Evolutionary conservation across 2,113 vertebrate genomes (phyloP).

Genomic region (Cololabis saira): DNA sequence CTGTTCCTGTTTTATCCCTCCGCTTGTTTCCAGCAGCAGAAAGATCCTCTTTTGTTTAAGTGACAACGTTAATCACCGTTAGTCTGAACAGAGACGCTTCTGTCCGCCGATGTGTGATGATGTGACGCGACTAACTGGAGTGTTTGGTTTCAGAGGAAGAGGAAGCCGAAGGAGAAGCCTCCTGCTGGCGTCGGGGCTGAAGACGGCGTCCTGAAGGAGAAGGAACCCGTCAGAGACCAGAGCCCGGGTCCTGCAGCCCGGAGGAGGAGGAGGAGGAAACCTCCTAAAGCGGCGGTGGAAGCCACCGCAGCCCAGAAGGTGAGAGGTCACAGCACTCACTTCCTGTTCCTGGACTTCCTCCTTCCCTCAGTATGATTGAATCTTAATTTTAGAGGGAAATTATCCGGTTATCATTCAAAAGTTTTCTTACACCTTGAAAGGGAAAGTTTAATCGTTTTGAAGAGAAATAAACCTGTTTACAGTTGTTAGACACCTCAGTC

Average conservation of each 20-base stretch:
- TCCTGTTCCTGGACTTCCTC: conserved; percentile 2
- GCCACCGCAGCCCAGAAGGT: conserved; percentile 55
- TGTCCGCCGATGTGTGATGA: not conserved
- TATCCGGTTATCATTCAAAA: no score
- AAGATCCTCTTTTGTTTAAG: no score
- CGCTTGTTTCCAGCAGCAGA: no score
- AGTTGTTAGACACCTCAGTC: no score
- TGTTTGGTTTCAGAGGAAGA: conserved; percentile 75
- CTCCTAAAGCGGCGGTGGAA: conserved; percentile 47
- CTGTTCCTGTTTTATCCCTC: no score
- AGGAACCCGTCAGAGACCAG: conserved; percentile 5
- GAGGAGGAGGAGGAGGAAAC: conserved; percentile 67
- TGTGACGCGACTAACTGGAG: not conserved
- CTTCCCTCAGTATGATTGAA: no score
- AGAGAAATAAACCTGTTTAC: no score
- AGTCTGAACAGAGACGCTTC: no score
- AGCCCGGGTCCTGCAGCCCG: conserved; percentile 22
- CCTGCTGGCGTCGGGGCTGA: conserved; percentile 23
- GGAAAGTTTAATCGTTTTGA: no score
- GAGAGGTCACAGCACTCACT: conserved; percentile 16
- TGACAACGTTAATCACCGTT: no score
- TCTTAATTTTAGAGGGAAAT: no score
- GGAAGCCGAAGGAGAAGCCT: conserved; percentile 72
- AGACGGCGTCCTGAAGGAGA: conserved; percentile 38
- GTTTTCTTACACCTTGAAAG: no score